These are phyloP conservation scores for Ariopsis seemanni DNA, from an alignment of 2,113 vertebrate genomes.

Conservation along the genomic window DNA sequence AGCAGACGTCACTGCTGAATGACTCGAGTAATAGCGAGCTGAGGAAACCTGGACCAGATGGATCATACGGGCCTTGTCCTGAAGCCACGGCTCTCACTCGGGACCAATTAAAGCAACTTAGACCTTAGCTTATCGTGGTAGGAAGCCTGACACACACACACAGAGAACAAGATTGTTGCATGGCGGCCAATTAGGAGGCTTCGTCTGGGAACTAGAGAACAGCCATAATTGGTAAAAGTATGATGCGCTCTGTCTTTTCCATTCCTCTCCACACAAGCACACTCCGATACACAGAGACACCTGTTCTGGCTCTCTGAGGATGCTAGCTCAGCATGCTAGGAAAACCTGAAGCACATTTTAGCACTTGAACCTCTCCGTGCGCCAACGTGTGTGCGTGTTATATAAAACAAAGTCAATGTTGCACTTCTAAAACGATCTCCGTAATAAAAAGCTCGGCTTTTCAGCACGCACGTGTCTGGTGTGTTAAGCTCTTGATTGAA, in stretches of 20 bases:
- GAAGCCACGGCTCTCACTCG: neutral
- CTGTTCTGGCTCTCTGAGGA: constrained; percentile 3
- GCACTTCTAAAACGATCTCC: neutral
- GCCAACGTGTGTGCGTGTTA: neutral
- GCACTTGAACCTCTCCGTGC: neutral
- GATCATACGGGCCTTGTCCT: neutral
- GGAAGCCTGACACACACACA: neutral
- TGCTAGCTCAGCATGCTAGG: neutral
- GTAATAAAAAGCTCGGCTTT: neutral
- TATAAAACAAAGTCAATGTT: neutral
- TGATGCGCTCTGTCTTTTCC: neutral
- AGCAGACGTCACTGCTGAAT: neutral
- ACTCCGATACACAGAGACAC: neutral
- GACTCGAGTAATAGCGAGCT: neutral
- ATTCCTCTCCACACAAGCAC: neutral
- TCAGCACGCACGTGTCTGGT: neutral
- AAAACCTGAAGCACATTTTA: neutral
- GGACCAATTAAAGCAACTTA: constrained; percentile 33
- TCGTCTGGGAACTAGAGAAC: neutral
- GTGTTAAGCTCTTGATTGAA: neutral
- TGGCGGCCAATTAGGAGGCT: neutral
- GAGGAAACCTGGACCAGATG: neutral
- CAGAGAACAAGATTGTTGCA: neutral
- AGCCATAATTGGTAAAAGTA: neutral
- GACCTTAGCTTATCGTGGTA: neutral